Percentiles rank a stretch among this genome's conserved stretches.
phyloP scores from a whole-genome alignment of 2,888 invertebrate genomes.

The Agriotes lineatus region DNA sequence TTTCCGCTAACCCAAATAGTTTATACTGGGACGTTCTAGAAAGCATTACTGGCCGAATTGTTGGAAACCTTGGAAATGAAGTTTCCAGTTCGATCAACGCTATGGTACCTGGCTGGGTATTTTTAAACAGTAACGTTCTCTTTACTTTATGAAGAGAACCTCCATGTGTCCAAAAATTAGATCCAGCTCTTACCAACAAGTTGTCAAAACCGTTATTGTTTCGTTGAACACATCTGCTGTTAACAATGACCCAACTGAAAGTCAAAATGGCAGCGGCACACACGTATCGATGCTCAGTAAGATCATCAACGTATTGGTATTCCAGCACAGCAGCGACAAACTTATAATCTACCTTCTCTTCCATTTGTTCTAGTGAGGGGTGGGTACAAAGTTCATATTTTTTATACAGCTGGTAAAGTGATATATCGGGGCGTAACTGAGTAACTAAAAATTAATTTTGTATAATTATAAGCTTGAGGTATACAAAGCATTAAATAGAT shows the following conservation, averaged over 20 bases:
- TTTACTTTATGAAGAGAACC: constrained; percentile 25
- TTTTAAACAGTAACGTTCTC: background rate
- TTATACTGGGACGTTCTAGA: background rate
- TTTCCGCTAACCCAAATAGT: constrained; percentile 9
- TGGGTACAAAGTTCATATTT: constrained; percentile 11
- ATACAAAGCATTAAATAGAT: too few species aligned
- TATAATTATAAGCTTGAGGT: too few species aligned
- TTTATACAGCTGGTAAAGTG: background rate
- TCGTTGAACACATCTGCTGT: constrained; percentile 6
- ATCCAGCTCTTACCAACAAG: constrained; percentile 26
- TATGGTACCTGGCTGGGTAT: background rate
- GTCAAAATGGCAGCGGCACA: constrained; percentile 37
- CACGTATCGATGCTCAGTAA: constrained; percentile 20
- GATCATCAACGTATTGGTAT: constrained; percentile 30
- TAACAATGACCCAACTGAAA: constrained; percentile 24
- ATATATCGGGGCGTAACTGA: constrained; percentile 7
- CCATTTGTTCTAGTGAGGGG: background rate
- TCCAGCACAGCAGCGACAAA: constrained; percentile 36
- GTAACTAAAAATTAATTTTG: constrained; percentile 1
- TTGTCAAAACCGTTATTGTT: background rate
- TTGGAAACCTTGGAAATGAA: background rate
- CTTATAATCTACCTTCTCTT: background rate
- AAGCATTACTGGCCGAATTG: constrained; percentile 15
- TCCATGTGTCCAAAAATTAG: constrained; percentile 36
- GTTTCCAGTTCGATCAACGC: constrained; percentile 10